Evolutionary conservation across 2,888 invertebrate genomes (phyloP).

Genomic region (Augochlorella aurata): DNA sequence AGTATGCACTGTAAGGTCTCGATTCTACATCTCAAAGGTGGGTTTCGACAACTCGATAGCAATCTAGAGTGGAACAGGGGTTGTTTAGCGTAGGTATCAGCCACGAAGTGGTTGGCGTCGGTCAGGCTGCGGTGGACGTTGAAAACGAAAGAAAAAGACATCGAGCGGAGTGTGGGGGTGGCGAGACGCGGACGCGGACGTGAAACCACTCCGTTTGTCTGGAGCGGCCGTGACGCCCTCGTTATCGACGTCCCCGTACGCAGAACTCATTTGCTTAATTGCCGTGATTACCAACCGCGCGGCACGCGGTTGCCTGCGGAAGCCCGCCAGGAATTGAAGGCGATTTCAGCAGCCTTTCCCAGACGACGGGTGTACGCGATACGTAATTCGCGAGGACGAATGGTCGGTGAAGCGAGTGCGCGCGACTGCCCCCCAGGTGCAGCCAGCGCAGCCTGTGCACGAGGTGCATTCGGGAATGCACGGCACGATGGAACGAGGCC

Average conservation of each 20-base stretch:
- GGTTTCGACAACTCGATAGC: constrained; percentile 38
- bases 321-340: constrained; percentile 30
- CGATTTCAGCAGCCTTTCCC: constrained; percentile 29
- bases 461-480: constrained; percentile 57
- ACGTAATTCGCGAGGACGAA: constrained; percentile 57
- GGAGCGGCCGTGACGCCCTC: constrained; percentile 57
- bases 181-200: constrained; percentile 21
- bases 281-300: constrained; percentile 64
- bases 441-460: constrained; percentile 19
- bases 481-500: constrained; percentile 61
- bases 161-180: not conserved
- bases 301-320: constrained; percentile 34
- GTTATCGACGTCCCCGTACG: constrained; percentile 68
- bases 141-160: constrained; percentile 21
- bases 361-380: constrained; percentile 22
- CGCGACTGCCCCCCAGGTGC: not conserved
- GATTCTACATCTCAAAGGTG: too few species aligned
- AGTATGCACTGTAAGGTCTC: too few species aligned
- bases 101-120: constrained; percentile 19
- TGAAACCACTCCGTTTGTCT: constrained; percentile 54
- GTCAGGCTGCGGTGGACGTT: constrained; percentile 3
- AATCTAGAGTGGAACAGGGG: constrained; percentile 19
- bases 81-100: constrained; percentile 33
- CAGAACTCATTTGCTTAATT: constrained; percentile 72
- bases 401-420: not conserved